Conservation (phyloP, 2,113 vertebrate genomes). For the Mesocricetus auratus region DNA sequence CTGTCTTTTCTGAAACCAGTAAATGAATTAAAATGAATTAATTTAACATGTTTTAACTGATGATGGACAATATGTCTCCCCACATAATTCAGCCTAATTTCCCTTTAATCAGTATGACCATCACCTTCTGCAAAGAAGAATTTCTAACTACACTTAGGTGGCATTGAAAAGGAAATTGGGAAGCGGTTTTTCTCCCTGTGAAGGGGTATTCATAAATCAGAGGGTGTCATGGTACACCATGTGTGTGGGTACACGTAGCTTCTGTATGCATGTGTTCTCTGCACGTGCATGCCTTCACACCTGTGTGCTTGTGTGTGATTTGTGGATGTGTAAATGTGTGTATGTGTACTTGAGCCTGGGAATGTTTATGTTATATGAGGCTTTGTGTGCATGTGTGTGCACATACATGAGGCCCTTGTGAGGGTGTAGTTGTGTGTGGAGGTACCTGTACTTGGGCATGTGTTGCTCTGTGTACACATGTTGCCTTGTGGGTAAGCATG, state of each 20-base stretch:
- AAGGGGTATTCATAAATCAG: conserved; percentile 35
- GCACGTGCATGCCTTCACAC: not conserved
- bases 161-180: not conserved
- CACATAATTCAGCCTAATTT: conserved; percentile 59
- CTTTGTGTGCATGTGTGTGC: not conserved
- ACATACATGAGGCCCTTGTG: not conserved
- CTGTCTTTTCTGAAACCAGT: conserved; percentile 68
- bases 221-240: not conserved
- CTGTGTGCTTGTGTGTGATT: not conserved
- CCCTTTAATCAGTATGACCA: conserved; percentile 62
- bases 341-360: not conserved
- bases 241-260: not conserved
- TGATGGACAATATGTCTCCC: conserved; percentile 72
- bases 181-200: not conserved
- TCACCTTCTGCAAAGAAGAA: conserved; percentile 47
- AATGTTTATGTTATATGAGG: not conserved
- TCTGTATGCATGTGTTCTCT: not conserved
- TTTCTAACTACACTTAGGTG: conserved; percentile 58
- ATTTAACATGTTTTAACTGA: conserved; percentile 56
- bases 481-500: not conserved
- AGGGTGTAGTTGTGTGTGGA: not conserved
- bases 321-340: too few relatives aligned
- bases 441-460: not conserved
- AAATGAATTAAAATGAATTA: conserved; percentile 64
- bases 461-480: not conserved